A percentile compares a stretch with the other conserved stretches of the same genome.
phyloP scores from a whole-genome alignment of 1,140 invertebrate genomes.

The Atta cephalotes region DNA sequence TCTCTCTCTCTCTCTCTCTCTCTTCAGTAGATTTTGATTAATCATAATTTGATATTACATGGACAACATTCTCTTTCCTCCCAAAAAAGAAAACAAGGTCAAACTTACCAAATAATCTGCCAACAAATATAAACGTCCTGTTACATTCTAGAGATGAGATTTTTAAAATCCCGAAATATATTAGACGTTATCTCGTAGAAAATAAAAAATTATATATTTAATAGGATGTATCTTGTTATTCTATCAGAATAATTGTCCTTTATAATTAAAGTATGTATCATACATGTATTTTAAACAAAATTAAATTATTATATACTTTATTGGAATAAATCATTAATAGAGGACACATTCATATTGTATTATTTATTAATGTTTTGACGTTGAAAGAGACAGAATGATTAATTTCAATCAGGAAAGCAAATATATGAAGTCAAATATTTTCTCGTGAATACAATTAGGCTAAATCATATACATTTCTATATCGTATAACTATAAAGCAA shows the following conservation, averaged over 20 bases:
- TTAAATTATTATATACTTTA: conserved; percentile 12
- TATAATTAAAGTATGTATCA: background rate
- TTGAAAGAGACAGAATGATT: background rate
- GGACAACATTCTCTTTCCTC: background rate
- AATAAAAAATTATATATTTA: background rate
- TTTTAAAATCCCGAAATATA: background rate
- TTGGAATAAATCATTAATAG: background rate
- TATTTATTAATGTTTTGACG: background rate
- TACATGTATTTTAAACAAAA: background rate
- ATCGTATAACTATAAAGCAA: background rate
- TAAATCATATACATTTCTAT: background rate
- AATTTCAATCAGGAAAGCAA: background rate
- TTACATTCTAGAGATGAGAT: background rate
- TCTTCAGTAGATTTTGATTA: background rate
- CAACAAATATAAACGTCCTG: background rate
- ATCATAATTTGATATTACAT: conserved; percentile 2
- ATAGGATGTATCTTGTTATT: background rate
- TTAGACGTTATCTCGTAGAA: background rate
- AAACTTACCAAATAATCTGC: background rate
- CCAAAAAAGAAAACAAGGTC: conserved; percentile 1
- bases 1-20: background rate
- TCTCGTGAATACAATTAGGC: background rate
- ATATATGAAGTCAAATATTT: background rate
- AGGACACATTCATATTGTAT: background rate
- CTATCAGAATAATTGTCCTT: background rate